Conservation (phyloP, 2,113 vertebrate species). For the Cochlearius cochlearius region DNA sequence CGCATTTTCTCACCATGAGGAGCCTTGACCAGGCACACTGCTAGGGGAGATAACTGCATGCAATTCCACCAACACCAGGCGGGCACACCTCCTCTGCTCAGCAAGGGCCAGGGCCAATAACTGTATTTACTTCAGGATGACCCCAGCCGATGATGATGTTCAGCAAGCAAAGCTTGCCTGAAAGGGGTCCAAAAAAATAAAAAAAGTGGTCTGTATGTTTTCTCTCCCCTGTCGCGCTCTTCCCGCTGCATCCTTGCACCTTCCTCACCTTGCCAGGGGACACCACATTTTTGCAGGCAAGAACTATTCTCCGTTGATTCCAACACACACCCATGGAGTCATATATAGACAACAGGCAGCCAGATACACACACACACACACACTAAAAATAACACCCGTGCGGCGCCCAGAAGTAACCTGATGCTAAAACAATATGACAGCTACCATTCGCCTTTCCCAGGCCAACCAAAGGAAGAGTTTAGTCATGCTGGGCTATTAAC, state of each 20-base stretch:
- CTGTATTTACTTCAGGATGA: constrained; percentile 8
- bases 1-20: neutral
- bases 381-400: neutral
- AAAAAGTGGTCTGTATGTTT: neutral
- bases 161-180: neutral
- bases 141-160: neutral
- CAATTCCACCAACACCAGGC: neutral
- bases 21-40: neutral
- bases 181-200: neutral
- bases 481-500: neutral
- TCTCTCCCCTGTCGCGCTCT: neutral
- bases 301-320: neutral
- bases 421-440: constrained; percentile 28
- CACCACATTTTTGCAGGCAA: neutral
- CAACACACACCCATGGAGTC: neutral
- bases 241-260: neutral
- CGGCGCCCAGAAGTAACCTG: neutral
- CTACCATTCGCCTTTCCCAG: constrained; percentile 42
- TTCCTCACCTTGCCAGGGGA: neutral
- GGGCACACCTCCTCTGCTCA: neutral
- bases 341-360: neutral
- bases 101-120: neutral
- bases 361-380: neutral
- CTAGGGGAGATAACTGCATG: neutral
- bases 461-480: neutral